A percentile compares a stretch with the other conserved stretches of the same genome.
phyloP scores from a whole-genome alignment of 2,113 vertebrate species.

The Rhynchomys soricoides region DNA sequence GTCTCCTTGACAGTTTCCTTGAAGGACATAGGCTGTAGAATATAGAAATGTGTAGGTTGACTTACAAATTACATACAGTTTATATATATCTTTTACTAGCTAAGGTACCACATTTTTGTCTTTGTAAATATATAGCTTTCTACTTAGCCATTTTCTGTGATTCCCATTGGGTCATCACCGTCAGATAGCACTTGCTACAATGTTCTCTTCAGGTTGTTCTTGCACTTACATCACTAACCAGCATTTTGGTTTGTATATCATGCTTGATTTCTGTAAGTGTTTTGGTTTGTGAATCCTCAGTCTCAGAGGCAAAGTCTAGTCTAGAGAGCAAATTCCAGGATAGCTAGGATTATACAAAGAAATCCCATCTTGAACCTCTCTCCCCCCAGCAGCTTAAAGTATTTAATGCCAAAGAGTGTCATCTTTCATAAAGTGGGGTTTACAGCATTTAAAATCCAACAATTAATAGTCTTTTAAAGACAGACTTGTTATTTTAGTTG shows the following conservation, averaged over 20 bases:
- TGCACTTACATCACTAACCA: not conserved
- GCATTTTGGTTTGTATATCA: not conserved
- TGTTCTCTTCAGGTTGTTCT: not conserved
- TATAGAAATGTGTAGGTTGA: not conserved
- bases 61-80: not conserved
- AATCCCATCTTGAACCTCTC: not conserved
- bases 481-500: not conserved
- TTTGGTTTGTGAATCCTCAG: not conserved
- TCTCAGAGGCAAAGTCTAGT: not conserved
- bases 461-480: not conserved
- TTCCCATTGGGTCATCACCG: not conserved
- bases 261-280: not conserved
- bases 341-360: not conserved
- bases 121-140: not conserved
- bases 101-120: not conserved
- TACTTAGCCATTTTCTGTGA: not conserved
- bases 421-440: not conserved
- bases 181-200: not conserved
- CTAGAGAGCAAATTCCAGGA: not conserved
- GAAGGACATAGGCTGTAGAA: not conserved
- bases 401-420: slow-evolving; percentile 37
- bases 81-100: not conserved
- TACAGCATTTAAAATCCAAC: slow-evolving; percentile 12
- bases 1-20: not conserved
- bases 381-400: not conserved